These are phyloP conservation scores for Labrus mixtus DNA, from an alignment of 2,113 vertebrate genomes.

Conservation along the genomic window DNA sequence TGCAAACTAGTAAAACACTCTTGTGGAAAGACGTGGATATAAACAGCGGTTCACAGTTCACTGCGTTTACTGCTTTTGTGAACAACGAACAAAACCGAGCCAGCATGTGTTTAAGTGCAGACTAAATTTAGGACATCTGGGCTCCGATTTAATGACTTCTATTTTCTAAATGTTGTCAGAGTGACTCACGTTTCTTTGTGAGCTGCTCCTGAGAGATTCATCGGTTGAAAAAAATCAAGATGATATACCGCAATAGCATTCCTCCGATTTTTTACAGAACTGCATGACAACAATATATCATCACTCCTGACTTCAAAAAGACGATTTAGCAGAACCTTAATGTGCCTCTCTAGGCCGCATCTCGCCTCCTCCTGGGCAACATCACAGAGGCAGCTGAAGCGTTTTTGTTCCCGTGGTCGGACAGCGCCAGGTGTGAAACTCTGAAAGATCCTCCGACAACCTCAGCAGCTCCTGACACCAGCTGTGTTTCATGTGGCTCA, in stretches of 20 bases:
- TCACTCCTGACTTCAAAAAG: slow-evolving; percentile 60
- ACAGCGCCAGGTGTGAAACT: slow-evolving; percentile 64
- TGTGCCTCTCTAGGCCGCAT: slow-evolving; percentile 35
- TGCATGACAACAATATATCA: slow-evolving; percentile 50
- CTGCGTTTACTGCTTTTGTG: slow-evolving; percentile 38
- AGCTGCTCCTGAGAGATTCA: background rate
- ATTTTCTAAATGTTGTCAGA: slow-evolving; percentile 10
- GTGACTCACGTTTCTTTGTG: slow-evolving; percentile 1
- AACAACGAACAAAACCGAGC: slow-evolving; percentile 15
- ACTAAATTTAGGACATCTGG: slow-evolving; percentile 18
- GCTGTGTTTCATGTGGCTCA: slow-evolving; percentile 46
- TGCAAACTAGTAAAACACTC: slow-evolving; percentile 44
- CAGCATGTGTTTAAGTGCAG: slow-evolving; percentile 3
- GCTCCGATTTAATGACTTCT: background rate
- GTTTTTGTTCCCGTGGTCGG: slow-evolving; percentile 54
- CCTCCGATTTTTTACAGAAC: slow-evolving; percentile 42
- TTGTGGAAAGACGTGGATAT: slow-evolving; percentile 29
- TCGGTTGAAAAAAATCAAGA: slow-evolving; percentile 24
- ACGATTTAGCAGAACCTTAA: slow-evolving; percentile 28
- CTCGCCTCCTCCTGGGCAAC: slow-evolving; percentile 46
- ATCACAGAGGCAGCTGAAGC: slow-evolving; percentile 68
- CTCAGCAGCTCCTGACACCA: slow-evolving; percentile 39
- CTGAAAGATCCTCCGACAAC: slow-evolving; percentile 29
- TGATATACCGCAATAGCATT: slow-evolving; percentile 45
- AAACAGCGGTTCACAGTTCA: slow-evolving; percentile 44